Conservation (phyloP, 2,113 vertebrate genomes). For the Phainopepla nitens region DNA sequence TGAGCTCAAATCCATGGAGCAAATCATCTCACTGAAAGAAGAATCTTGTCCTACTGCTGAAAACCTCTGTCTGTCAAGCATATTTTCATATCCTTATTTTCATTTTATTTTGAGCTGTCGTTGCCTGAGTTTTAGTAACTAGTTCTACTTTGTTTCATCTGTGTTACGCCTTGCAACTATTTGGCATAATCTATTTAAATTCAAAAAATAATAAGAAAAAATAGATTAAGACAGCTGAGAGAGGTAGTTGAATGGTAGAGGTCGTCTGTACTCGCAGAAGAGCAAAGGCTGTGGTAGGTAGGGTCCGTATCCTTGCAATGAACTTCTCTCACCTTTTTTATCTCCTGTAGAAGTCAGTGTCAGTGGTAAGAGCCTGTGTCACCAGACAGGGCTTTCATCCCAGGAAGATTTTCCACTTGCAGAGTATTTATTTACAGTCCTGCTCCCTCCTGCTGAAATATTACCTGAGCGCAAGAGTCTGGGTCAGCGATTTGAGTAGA, state of each 20-base stretch:
- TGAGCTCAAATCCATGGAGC: background rate
- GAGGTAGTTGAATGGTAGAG: background rate
- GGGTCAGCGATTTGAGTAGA: background rate
- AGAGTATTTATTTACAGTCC: background rate
- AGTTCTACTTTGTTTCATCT: background rate
- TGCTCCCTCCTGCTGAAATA: background rate
- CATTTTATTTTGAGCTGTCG: background rate
- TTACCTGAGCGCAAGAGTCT: background rate
- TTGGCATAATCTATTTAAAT: background rate
- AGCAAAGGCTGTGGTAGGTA: background rate
- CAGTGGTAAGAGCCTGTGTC: background rate
- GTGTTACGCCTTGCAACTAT: background rate
- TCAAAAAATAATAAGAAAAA: background rate
- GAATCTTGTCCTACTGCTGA: background rate
- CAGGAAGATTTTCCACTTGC: background rate
- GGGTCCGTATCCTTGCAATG: background rate
- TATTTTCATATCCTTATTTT: constrained; percentile 3
- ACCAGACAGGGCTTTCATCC: background rate
- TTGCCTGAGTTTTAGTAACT: background rate
- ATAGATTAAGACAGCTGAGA: background rate
- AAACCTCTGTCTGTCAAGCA: background rate
- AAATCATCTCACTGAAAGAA: background rate
- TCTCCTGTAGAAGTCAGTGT: background rate
- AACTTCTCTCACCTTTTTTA: background rate
- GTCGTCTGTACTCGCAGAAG: background rate